Base-by-base conservation (phyloP, 2,888 invertebrate genomes). In the Chrysotoxum bicinctum region DNA sequence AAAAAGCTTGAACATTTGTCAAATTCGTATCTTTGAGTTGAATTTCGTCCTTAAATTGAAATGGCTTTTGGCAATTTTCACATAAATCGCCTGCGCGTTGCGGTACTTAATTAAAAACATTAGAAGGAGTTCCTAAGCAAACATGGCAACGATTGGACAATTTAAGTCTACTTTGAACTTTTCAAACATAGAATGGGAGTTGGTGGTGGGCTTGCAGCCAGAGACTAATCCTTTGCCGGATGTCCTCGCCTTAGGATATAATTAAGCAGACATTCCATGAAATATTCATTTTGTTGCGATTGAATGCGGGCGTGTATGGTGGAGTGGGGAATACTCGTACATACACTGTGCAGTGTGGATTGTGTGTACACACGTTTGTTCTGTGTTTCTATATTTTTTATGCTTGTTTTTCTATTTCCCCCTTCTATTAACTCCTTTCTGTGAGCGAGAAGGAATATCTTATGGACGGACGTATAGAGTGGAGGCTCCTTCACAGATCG, bases 281-380 rank as follows among this genome's bases (percentile, higher is more conserved):
- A 81, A 81, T 81, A 81, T 85, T 85, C 76, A 81, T 62, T 76
- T 72, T 30, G 72, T 45, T 68, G 45, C 54, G 52, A 75, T 72
- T 72, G 40, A 66, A 54, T 56, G 45, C 35, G 32, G 45, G 40
- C 40, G 37, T 56, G 21, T 58, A 54, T 40, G 26, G 23, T 16
- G 23, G 40, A 32, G 30, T 64, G 16, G 4, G 19, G 23, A 32
- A 2, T 3, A n/a, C 40, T 2, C 14, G 43, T 21, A 1, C 21
- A 54, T 30, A 35, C 14, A 14, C n/a, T 50, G 21, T 23, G 48
- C 10, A 40, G 58, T 32, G 23, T 60, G 35, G 43, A 62, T 32
- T 45, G 16, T 68, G 48, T 52, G 14, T 43, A 52, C 66, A 66
- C 58, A 48, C 54, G 10, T n/a, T n/a, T n/a, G n/a, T 45, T 35